Percentiles rank a stretch among this genome's conserved stretches.
Conservation (phyloP, 1,140 invertebrate genomes). For the Procambarus clarkii region DNA sequence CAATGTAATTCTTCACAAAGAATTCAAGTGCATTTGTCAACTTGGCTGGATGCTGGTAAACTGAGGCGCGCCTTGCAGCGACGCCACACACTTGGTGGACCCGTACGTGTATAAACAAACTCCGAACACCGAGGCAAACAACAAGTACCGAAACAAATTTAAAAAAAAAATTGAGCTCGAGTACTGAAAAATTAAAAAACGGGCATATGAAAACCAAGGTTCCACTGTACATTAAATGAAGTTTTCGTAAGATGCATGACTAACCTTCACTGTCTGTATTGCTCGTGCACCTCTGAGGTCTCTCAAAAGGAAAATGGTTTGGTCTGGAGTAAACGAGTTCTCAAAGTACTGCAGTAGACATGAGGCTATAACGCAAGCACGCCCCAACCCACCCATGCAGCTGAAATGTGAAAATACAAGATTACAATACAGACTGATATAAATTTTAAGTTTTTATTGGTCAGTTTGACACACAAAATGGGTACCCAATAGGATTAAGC, state of each 20-base stretch:
- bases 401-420: slow-evolving; percentile 10
- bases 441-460: not conserved
- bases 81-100: no score
- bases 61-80: no score
- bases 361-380: slow-evolving; percentile 62
- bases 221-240: not conserved
- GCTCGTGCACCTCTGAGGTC: slow-evolving; percentile 57
- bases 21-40: no score
- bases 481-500: no score
- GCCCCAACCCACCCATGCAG: slow-evolving; percentile 68
- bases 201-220: no score
- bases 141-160: no score
- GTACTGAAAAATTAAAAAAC: no score
- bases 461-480: not conserved
- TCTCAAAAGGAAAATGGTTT: slow-evolving; percentile 58
- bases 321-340: slow-evolving; percentile 56
- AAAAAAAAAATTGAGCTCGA: no score
- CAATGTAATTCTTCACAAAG: no score
- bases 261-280: slow-evolving; percentile 68
- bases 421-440: not conserved
- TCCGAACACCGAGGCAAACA: no score
- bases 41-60: no score
- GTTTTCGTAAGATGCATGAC: not conserved
- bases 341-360: slow-evolving; percentile 70
- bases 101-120: no score